Percentiles rank a stretch among this genome's conserved stretches.
These are phyloP conservation scores for Anticlea derivata DNA, from an alignment of 2,888 invertebrate species.

Conservation along the genomic window DNA sequence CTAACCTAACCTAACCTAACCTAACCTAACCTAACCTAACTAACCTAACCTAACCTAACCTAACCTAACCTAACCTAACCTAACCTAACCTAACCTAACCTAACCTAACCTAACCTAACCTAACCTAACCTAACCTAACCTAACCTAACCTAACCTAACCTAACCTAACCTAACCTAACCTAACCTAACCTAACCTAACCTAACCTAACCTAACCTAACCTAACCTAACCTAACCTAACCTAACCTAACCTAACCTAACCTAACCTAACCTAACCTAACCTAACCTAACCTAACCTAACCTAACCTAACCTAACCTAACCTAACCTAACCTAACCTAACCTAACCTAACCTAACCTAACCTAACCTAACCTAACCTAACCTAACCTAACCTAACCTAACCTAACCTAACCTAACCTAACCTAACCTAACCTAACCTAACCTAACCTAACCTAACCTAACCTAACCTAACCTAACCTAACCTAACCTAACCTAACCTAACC, in stretches of 20 bases:
- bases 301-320: constrained; percentile 15
- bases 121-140: constrained; percentile 19
- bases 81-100: constrained; percentile 20
- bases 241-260: constrained; percentile 20
- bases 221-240: constrained; percentile 20
- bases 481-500: constrained; percentile 25
- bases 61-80: constrained; percentile 19
- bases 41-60: constrained; percentile 13
- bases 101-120: constrained; percentile 20
- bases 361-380: constrained; percentile 23
- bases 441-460: constrained; percentile 16
- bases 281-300: constrained; percentile 19
- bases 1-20: constrained; percentile 15
- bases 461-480: constrained; percentile 23
- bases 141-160: constrained; percentile 20
- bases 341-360: constrained; percentile 16
- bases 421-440: constrained; percentile 31
- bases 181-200: constrained; percentile 15
- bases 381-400: constrained; percentile 39
- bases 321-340: no score
- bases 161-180: constrained; percentile 12
- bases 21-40: constrained; percentile 14
- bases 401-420: constrained; percentile 39
- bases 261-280: constrained; percentile 20
- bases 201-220: constrained; percentile 19